A percentile compares a stretch with the other conserved stretches of the same genome.
phyloP scores from a whole-genome alignment of 2,888 invertebrate genomes.

The Colletes collaris region DNA sequence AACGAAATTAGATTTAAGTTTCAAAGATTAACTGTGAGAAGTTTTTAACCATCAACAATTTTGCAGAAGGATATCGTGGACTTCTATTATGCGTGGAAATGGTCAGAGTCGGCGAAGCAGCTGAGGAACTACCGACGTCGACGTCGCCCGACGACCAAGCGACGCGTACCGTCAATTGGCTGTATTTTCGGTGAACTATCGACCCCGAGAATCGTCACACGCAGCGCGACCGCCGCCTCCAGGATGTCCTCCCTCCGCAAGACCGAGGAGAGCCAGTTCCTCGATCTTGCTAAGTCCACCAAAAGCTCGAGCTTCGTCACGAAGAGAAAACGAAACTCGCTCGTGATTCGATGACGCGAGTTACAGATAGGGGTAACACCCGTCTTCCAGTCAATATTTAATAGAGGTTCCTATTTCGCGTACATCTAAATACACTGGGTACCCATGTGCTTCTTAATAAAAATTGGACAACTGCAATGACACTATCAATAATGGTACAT shows the following conservation, averaged over 20 bases:
- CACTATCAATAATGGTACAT: no score
- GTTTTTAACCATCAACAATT: background rate
- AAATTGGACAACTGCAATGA: no score
- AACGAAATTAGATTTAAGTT: background rate
- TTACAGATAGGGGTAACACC: background rate
- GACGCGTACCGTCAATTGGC: constrained; percentile 25
- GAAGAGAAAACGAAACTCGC: constrained; percentile 26
- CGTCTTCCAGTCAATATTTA: no score
- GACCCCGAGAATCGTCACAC: constrained; percentile 25
- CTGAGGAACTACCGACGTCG: background rate
- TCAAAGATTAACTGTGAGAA: background rate
- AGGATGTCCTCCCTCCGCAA: background rate
- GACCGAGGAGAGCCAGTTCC: background rate
- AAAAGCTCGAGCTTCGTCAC: background rate
- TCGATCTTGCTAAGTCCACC: background rate
- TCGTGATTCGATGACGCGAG: constrained; percentile 1
- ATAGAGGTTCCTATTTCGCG: no score
- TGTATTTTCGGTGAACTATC: background rate
- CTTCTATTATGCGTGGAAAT: constrained; percentile 59
- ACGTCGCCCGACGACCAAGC: constrained; percentile 13
- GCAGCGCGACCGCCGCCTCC: constrained; percentile 19
- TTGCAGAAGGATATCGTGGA: constrained; percentile 54
- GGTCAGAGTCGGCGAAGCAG: constrained; percentile 37
- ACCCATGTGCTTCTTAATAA: no score
- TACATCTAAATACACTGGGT: no score